These are phyloP conservation scores for Cyprinella venusta DNA, from an alignment of 2,797 vertebrate genomes.

Conservation along the genomic window DNA sequence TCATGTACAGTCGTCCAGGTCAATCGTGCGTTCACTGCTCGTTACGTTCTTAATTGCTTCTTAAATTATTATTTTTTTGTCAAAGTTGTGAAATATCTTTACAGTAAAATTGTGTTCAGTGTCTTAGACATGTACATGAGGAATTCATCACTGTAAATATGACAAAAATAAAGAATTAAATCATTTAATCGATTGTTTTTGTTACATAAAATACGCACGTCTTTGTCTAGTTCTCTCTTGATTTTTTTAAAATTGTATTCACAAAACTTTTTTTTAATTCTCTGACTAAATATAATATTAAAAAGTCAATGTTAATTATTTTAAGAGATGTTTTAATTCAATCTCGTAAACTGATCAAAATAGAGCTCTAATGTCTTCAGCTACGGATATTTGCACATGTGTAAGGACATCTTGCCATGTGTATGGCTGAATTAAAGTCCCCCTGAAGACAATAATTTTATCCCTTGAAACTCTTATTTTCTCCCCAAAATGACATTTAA, in stretches of 20 bases:
- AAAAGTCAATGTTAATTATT: too few relatives aligned
- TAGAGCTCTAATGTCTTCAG: neutral
- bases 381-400: too few relatives aligned
- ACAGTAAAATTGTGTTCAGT: neutral
- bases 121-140: constrained; percentile 54
- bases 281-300: too few relatives aligned
- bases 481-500: too few relatives aligned
- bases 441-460: too few relatives aligned
- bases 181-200: constrained; percentile 79
- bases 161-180: constrained; percentile 67
- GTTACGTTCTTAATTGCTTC: neutral
- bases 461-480: too few relatives aligned
- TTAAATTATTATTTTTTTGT: neutral
- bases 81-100: neutral
- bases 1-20: neutral
- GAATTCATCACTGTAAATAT: constrained; percentile 68
- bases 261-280: too few relatives aligned
- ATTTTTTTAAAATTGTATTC: too few relatives aligned
- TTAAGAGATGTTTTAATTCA: neutral
- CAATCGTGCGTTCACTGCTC: neutral
- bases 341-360: too few relatives aligned
- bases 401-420: too few relatives aligned
- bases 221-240: too few relatives aligned
- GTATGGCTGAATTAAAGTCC: neutral
- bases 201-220: constrained; percentile 69